A percentile compares a stretch with the other conserved stretches of the same genome.
Conservation (phyloP, 2,113 vertebrate genomes). For the Petroica traversi region DNA sequence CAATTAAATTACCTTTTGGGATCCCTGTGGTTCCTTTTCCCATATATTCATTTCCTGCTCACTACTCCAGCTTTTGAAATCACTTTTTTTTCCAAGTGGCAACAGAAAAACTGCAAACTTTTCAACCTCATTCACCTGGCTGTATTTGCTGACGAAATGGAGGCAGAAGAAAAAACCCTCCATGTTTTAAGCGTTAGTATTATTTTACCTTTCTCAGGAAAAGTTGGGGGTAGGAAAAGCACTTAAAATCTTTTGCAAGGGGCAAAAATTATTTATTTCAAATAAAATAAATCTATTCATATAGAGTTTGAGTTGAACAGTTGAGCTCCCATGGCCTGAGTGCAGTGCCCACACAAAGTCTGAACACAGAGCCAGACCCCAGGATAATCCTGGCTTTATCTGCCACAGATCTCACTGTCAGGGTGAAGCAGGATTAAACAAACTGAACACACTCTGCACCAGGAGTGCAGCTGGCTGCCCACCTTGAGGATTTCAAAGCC, state of each 20-base stretch:
- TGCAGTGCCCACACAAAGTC: rapidly evolving
- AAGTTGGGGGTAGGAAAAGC: not conserved
- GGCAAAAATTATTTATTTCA: not conserved
- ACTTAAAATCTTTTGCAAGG: not conserved
- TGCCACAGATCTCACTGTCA: not conserved
- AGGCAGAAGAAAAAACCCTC: not conserved
- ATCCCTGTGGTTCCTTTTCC: not conserved
- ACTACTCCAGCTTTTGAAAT: not conserved
- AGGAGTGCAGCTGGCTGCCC: not conserved
- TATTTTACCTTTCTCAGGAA: not conserved
- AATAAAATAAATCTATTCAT: not conserved
- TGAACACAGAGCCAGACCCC: not conserved
- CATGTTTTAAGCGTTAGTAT: not conserved
- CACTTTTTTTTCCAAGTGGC: not conserved
- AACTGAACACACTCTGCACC: not conserved
- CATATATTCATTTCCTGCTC: not conserved
- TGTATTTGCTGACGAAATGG: not conserved
- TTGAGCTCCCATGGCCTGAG: not conserved
- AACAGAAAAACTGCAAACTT: not conserved
- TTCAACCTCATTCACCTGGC: not conserved
- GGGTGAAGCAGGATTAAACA: not conserved
- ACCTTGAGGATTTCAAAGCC: conserved; percentile 90
- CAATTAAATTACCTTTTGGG: not conserved
- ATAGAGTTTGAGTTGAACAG: not conserved
- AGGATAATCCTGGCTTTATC: not conserved